These are phyloP conservation scores for Nymphalis io DNA, from an alignment of 1,140 invertebrate species.

Conservation along the genomic window DNA sequence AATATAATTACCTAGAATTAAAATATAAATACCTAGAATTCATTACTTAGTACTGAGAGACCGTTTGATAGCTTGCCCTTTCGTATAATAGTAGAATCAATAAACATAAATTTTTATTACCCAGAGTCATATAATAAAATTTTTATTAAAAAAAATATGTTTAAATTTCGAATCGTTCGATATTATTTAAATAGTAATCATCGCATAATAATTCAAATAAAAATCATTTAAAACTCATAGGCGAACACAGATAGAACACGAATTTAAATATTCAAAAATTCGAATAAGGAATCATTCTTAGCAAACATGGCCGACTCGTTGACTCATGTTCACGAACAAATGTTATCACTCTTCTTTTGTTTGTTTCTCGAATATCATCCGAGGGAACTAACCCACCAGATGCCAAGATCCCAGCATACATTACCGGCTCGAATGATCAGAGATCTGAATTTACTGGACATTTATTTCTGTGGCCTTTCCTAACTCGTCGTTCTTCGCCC, in stretches of 20 bases:
- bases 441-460: constrained; percentile 34
- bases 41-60: too few relatives aligned
- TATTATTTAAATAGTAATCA: too few relatives aligned
- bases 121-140: too few relatives aligned
- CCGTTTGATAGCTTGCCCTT: too few relatives aligned
- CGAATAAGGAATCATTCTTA: constrained; percentile 58
- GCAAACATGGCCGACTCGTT: constrained; percentile 55
- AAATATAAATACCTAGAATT: too few relatives aligned
- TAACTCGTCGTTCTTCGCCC: constrained; percentile 50
- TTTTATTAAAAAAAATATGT: too few relatives aligned
- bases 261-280: constrained; percentile 18
- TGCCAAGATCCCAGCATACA: constrained; percentile 13
- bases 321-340: constrained; percentile 76
- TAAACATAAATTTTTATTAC: too few relatives aligned
- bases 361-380: constrained; percentile 77
- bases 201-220: background rate
- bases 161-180: too few relatives aligned
- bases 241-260: background rate
- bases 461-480: constrained; percentile 46
- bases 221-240: background rate
- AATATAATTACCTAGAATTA: too few relatives aligned
- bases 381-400: constrained; percentile 37
- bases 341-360: constrained; percentile 78
- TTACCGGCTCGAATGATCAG: background rate
- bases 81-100: too few relatives aligned